Conservation (phyloP, 2,113 vertebrate species). For the Monarcha castaneiventris region DNA sequence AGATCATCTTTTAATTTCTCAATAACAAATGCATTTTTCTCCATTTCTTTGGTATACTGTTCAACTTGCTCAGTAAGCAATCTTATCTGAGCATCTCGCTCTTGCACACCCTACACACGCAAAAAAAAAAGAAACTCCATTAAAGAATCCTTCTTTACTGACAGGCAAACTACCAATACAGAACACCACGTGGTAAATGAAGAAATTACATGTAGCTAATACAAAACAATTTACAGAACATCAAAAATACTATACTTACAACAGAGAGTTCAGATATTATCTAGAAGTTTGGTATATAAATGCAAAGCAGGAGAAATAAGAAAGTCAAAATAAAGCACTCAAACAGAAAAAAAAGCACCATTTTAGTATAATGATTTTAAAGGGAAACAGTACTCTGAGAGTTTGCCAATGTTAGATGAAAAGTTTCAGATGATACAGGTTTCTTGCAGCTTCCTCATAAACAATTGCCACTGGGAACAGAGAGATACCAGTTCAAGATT, state of each 20-base stretch:
- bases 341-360: background rate
- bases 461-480: background rate
- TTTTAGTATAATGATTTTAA: background rate
- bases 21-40: constrained; percentile 82
- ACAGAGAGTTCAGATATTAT: constrained; percentile 79
- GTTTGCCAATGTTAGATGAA: background rate
- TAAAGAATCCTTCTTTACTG: background rate
- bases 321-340: constrained; percentile 8
- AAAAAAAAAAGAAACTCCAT: background rate
- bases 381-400: background rate
- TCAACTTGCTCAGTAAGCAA: constrained; percentile 88
- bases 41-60: constrained; percentile 92
- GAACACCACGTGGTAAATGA: background rate
- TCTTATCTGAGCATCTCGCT: constrained; percentile 90
- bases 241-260: constrained; percentile 67
- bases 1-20: constrained; percentile 85
- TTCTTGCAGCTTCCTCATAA: background rate
- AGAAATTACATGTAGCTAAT: background rate
- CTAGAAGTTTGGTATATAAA: constrained; percentile 66
- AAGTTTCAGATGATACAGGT: background rate
- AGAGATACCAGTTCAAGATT: background rate
- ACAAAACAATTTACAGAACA: background rate
- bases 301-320: constrained; percentile 35
- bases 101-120: constrained; percentile 82
- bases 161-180: background rate